Percentiles rank a stretch among this genome's conserved stretches.
Evolutionary conservation across 2,888 invertebrate species (phyloP).

Genomic region (Cantharis nigra): DNA sequence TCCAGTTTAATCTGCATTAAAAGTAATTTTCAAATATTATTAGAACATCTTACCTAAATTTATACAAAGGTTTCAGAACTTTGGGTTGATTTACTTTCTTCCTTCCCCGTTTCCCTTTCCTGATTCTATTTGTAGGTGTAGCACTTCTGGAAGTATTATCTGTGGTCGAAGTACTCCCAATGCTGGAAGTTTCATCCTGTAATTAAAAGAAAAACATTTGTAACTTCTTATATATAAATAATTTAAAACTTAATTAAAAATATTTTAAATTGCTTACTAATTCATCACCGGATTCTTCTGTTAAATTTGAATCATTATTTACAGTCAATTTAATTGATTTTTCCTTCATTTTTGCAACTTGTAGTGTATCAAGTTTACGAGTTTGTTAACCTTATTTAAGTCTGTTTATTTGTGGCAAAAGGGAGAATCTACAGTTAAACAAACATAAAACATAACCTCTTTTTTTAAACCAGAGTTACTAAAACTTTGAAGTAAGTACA

Average conservation of each 20-base stretch:
- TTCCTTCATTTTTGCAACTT: conserved; percentile 20
- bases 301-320: conserved; percentile 45
- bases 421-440: no score
- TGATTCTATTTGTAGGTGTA: conserved; percentile 72
- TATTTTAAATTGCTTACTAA: conserved; percentile 49
- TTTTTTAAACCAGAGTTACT: no score
- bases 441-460: no score
- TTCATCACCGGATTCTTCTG: conserved; percentile 63
- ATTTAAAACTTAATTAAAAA: background rate
- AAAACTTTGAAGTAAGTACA: no score
- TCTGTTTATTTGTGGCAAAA: no score
- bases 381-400: background rate
- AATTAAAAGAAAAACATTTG: conserved; percentile 16
- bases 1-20: no score
- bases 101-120: conserved; percentile 61
- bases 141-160: conserved; percentile 82
- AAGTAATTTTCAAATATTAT: background rate
- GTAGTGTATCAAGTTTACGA: background rate
- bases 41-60: conserved; percentile 65
- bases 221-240: background rate
- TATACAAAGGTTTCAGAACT: conserved; percentile 74
- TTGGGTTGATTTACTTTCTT: conserved; percentile 61
- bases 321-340: conserved; percentile 10
- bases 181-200: conserved; percentile 79
- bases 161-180: conserved; percentile 79